Base-by-base conservation (phyloP, 35 echinoderm and acorn worm genomes). In the Hemicentrotus pulcherrimus region DNA sequence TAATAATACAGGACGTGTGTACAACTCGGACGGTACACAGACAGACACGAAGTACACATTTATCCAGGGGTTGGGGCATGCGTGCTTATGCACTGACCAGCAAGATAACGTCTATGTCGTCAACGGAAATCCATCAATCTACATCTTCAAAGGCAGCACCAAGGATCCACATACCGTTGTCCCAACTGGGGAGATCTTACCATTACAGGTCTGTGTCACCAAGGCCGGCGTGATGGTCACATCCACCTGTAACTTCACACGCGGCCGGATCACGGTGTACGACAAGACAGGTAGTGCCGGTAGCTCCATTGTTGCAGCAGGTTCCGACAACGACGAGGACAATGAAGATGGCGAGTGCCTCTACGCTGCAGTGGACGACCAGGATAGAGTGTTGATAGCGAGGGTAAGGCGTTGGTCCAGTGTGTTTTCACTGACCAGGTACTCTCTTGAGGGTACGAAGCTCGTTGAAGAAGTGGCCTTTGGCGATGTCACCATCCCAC, bases 291-390 rank as follows among this genome's bases (percentile, higher is more conserved):
- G 65, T 0, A 28, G 28, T 28, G 65, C 24, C 6, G 65, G 65
- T 28, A 78, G 65, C 24, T 78, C 65, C 65, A 78, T 78, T n/a
- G 65, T 18, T 78, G 65, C 65, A 78, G 24, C 19, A 28, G 65
- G 65, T 78, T 78, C 65, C 18, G 65, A 78, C 65, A 78, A 78
- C 65, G 65, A 78, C 65, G 65, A 78, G 5, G 65, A 78, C 18
- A 78, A 78, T 78, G 65, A 78, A 78, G 65, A 78, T n/a, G 65
- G 65, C 65, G 65, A 78, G n/a, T 78, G 65, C 19, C 65, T 78
- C 65, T 78, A 78, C 24, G 65, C 65, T 78, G 28, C 65, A n/a
- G 65, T 78, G 65, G 65, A 78, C 65, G 65, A 78, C 7, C 65
- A 78, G 65, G 65, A 78, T 24, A 78, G 22, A 5, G 65, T 78